These are phyloP conservation scores for Cydia amplana DNA, from an alignment of 1,140 invertebrate genomes.

Conservation along the genomic window DNA sequence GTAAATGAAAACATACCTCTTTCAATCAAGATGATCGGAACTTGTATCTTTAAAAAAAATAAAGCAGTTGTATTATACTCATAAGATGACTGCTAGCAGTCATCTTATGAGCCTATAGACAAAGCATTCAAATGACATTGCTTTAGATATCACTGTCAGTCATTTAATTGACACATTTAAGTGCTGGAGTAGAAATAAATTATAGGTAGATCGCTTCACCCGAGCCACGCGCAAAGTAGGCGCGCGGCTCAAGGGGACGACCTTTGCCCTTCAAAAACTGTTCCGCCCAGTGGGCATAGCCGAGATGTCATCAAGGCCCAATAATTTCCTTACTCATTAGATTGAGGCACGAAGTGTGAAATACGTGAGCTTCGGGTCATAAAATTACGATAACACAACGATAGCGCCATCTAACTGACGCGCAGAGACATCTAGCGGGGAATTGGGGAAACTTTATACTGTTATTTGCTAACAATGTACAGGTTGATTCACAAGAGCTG, in stretches of 20 bases:
- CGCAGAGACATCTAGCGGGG: slow-evolving; percentile 6
- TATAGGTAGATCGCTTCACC: slow-evolving; percentile 86
- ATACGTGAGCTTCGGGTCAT: background rate
- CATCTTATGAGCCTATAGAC: no score
- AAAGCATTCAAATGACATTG: no score
- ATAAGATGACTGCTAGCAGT: no score
- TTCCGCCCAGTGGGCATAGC: slow-evolving; percentile 83
- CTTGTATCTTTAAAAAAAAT: no score
- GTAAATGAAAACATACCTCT: no score
- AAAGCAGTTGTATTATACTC: no score
- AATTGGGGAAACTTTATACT: background rate
- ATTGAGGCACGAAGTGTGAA: slow-evolving; percentile 85
- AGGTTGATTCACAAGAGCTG: no score
- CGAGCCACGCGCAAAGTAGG: slow-evolving; percentile 84
- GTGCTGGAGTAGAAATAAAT: no score
- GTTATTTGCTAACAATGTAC: background rate
- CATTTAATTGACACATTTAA: no score
- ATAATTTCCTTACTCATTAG: slow-evolving; percentile 94
- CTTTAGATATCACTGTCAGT: no score
- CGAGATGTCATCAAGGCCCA: slow-evolving; percentile 89
- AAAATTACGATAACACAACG: background rate
- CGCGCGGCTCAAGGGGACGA: slow-evolving; percentile 83
- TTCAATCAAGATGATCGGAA: no score
- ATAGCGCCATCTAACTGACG: slow-evolving; percentile 13
- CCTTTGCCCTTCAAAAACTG: slow-evolving; percentile 87